A percentile compares a stretch with the other conserved stretches of the same genome.
These are phyloP conservation scores for Zosterops japonicus DNA, from an alignment of 2,113 vertebrate genomes.

Conservation along the genomic window DNA sequence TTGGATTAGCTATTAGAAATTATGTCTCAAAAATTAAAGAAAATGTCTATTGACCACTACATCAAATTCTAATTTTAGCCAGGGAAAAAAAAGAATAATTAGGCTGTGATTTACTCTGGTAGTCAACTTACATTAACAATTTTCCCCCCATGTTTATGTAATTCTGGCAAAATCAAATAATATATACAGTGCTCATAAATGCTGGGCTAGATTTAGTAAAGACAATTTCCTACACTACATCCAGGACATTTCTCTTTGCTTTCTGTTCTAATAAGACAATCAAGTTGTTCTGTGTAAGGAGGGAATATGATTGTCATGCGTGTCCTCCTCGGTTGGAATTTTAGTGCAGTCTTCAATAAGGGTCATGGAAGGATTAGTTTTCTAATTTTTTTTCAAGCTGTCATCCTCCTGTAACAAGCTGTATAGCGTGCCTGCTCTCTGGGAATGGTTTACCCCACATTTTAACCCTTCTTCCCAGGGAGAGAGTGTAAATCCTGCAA, in stretches of 20 bases:
- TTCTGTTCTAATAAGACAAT: slow-evolving; percentile 4
- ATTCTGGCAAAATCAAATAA: slow-evolving; percentile 52
- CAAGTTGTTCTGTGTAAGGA: neutral
- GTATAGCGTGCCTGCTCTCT: neutral
- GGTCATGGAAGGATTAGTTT: neutral
- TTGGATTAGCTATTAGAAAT: slow-evolving; percentile 53
- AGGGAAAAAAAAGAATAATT: slow-evolving; percentile 33
- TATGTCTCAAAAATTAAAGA: slow-evolving; percentile 57
- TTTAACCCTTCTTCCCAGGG: neutral
- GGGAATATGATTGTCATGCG: neutral
- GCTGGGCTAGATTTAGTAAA: slow-evolving; percentile 44
- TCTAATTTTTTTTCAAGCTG: neutral
- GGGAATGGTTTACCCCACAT: neutral
- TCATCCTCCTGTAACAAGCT: neutral
- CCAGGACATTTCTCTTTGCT: slow-evolving; percentile 35
- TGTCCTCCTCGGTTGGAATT: neutral
- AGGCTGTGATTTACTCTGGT: slow-evolving; percentile 47
- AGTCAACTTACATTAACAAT: slow-evolving; percentile 50
- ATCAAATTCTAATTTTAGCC: slow-evolving; percentile 67
- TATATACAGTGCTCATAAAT: slow-evolving; percentile 25
- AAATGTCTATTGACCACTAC: slow-evolving; percentile 59
- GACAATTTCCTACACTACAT: slow-evolving; percentile 54
- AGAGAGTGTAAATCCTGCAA: neutral
- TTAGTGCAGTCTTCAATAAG: neutral
- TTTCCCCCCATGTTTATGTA: neutral